Conservation (phyloP, 2,113 vertebrate species). For the Coptodon rendalli region DNA sequence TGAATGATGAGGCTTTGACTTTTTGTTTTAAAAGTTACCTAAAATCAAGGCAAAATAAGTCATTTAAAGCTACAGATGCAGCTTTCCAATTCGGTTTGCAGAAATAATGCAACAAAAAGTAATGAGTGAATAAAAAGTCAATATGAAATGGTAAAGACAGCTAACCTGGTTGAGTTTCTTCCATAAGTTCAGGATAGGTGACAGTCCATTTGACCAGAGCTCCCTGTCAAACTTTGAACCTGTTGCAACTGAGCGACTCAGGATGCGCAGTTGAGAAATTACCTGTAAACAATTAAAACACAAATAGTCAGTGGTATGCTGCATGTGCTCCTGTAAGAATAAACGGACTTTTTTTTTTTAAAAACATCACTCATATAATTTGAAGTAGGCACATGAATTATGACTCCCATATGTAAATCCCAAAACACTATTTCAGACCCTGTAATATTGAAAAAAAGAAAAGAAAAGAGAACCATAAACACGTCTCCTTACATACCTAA, state of each 20-base stretch:
- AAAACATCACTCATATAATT: not conserved
- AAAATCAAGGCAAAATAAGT: not conserved
- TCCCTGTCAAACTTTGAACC: constrained; percentile 95
- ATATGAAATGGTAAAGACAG: not conserved
- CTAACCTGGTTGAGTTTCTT: constrained; percentile 96
- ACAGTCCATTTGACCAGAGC: constrained; percentile 91
- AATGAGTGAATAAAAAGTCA: not conserved
- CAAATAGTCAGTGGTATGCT: not conserved
- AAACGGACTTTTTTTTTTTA: not conserved
- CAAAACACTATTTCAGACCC: not conserved
- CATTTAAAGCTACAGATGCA: not conserved
- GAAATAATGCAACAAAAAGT: not conserved
- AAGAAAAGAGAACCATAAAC: constrained; percentile 2
- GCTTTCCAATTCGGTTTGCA: not conserved
- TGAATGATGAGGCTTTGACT: not conserved
- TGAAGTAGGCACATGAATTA: not conserved
- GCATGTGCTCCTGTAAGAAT: not conserved
- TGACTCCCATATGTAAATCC: not conserved
- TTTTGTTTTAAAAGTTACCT: not conserved
- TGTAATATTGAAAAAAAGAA: not conserved
- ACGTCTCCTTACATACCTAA: constrained; percentile 37
- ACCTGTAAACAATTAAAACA: constrained; percentile 70
- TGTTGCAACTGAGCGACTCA: constrained; percentile 83
- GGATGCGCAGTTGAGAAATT: constrained; percentile 88
- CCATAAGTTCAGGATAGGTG: constrained; percentile 92